Conservation (phyloP, 2,888 invertebrate genomes). For the Portevinia maculata region DNA sequence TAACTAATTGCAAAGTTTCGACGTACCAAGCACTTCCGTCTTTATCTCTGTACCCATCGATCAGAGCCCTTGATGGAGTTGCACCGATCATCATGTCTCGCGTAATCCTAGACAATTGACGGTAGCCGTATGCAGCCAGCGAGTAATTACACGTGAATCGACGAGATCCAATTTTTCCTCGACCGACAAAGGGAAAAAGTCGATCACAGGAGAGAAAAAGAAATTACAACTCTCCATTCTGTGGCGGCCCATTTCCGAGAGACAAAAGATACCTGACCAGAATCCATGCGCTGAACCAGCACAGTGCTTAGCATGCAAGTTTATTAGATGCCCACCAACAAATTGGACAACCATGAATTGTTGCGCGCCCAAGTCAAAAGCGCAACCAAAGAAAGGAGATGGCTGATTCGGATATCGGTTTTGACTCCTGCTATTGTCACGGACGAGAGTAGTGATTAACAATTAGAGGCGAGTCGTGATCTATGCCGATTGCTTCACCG, state of each 20-base stretch:
- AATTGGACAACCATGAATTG: slow-evolving; percentile 39
- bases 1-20: slow-evolving; percentile 36
- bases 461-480: slow-evolving; percentile 69
- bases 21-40: background rate
- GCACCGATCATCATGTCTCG: slow-evolving; percentile 27
- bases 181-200: slow-evolving; percentile 64
- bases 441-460: slow-evolving; percentile 64
- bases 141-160: slow-evolving; percentile 60
- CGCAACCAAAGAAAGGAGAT: slow-evolving; percentile 7
- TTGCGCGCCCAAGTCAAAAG: slow-evolving; percentile 18
- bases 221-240: slow-evolving; percentile 32
- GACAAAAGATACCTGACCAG: slow-evolving; percentile 19
- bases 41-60: background rate
- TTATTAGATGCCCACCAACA: slow-evolving; percentile 54
- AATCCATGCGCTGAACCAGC: slow-evolving; percentile 24
- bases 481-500: slow-evolving; percentile 66
- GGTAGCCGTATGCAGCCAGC: slow-evolving; percentile 37
- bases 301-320: slow-evolving; percentile 31
- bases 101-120: slow-evolving; percentile 42
- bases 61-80: slow-evolving; percentile 30
- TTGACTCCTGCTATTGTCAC: slow-evolving; percentile 66
- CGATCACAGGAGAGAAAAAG: slow-evolving; percentile 45
- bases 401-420: slow-evolving; percentile 25
- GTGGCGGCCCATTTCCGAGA: slow-evolving; percentile 34
- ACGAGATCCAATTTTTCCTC: slow-evolving; percentile 47